phyloP scores from a whole-genome alignment of 2,113 vertebrate genomes.

The Callopanchax toddi region DNA sequence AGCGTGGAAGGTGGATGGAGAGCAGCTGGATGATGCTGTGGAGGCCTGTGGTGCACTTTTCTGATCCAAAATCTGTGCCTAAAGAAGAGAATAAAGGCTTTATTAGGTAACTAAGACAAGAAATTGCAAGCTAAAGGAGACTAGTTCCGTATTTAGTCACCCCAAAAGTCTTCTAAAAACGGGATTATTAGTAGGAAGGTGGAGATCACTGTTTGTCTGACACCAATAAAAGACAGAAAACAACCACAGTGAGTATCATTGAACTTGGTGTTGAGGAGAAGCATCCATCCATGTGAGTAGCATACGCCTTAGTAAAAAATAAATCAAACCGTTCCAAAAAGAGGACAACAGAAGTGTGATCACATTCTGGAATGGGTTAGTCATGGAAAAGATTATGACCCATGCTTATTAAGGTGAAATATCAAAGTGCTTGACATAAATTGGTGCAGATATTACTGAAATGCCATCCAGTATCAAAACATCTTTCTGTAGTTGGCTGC shows the following conservation, averaged over 20 bases:
- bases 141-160: too few relatives aligned
- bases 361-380: slow-evolving; percentile 33
- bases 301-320: slow-evolving; percentile 16
- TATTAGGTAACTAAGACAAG: neutral
- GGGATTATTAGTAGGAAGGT: neutral
- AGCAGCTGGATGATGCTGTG: slow-evolving; percentile 63
- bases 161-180: too few relatives aligned
- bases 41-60: slow-evolving; percentile 62
- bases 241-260: neutral
- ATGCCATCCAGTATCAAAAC: slow-evolving; percentile 73
- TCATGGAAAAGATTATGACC: slow-evolving; percentile 40
- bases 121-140: neutral
- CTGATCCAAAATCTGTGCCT: slow-evolving; percentile 83
- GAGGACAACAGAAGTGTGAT: slow-evolving; percentile 33
- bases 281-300: neutral
- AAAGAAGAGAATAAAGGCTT: slow-evolving; percentile 16
- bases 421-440: slow-evolving; percentile 64
- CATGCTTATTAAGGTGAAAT: slow-evolving; percentile 63
- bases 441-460: slow-evolving; percentile 68
- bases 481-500: slow-evolving; percentile 63
- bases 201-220: neutral
- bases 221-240: neutral
- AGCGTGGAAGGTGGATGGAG: slow-evolving; percentile 65
- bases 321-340: slow-evolving; percentile 35
- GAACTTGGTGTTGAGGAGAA: neutral